These are phyloP conservation scores for Gari tellinella DNA, from an alignment of 2,888 invertebrate species.

Conservation along the genomic window DNA sequence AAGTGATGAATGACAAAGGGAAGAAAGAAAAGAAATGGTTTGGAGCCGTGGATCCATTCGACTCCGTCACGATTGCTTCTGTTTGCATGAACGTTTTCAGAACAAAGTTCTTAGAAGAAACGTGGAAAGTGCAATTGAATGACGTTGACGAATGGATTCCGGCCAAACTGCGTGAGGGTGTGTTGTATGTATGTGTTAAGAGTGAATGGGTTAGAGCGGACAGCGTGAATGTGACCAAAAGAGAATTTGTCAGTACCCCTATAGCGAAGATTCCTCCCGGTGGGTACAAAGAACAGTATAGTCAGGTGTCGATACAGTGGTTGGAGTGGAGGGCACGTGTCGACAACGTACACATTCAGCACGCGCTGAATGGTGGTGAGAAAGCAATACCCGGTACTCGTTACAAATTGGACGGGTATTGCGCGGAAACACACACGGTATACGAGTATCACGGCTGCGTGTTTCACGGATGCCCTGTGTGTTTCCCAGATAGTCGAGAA, in stretches of 20 bases:
- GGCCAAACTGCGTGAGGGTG: no score
- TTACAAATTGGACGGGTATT: no score
- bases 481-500: no score
- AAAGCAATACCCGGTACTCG: conserved; percentile 15
- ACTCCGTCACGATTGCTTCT: no score
- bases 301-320: conserved; percentile 7
- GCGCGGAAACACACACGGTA: conserved; percentile 35
- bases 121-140: neutral
- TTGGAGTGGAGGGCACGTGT: conserved; percentile 11
- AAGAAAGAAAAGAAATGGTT: no score
- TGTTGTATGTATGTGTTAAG: neutral
- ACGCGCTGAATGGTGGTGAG: conserved; percentile 35
- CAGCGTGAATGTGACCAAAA: neutral
- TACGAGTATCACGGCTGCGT: conserved; percentile 46
- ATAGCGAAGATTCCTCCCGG: neutral
- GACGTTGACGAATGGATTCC: no score
- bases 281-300: neutral
- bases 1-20: neutral
- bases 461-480: conserved; percentile 33
- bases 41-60: no score
- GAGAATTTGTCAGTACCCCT: neutral
- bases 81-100: no score
- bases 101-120: no score
- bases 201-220: no score
- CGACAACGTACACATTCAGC: conserved; percentile 10